Percentiles rank a stretch among this genome's conserved stretches.
phyloP scores from a whole-genome alignment of 1,140 invertebrate genomes.

The Pseudachorutes palmiensis region DNA sequence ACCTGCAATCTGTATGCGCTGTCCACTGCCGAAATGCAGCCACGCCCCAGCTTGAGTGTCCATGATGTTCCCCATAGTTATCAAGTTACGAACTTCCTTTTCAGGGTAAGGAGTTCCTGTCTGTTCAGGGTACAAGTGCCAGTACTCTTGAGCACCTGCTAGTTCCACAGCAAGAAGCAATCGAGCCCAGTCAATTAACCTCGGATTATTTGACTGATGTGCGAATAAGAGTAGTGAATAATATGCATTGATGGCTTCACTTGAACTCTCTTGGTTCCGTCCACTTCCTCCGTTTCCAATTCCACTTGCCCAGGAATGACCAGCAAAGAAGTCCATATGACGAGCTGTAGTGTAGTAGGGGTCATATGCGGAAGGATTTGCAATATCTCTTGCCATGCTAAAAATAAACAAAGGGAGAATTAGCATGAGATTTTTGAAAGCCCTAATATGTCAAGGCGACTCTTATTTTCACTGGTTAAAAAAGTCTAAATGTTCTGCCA shows the following conservation, averaged over 20 bases:
- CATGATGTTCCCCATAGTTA: constrained; percentile 12
- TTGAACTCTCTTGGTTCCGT: constrained; percentile 26
- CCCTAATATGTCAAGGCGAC: neutral
- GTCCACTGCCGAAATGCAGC: constrained; percentile 13
- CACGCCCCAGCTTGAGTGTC: constrained; percentile 12
- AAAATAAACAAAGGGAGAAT: neutral
- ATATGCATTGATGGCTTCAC: constrained; percentile 34
- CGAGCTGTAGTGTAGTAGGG: constrained; percentile 31
- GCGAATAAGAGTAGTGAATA: constrained; percentile 32
- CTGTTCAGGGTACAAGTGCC: constrained; percentile 25
- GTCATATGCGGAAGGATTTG: constrained; percentile 32
- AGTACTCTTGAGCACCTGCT: constrained; percentile 23
- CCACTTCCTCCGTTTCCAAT: constrained; percentile 29
- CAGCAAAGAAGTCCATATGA: constrained; percentile 33
- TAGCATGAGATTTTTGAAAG: neutral
- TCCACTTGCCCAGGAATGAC: constrained; percentile 32
- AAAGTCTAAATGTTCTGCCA: constrained; percentile 17
- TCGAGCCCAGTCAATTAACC: constrained; percentile 28
- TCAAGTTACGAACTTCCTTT: constrained; percentile 13
- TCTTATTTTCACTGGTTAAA: constrained; percentile 15
- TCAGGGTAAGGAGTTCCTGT: constrained; percentile 23
- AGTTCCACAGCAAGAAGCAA: constrained; percentile 30
- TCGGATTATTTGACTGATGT: constrained; percentile 21
- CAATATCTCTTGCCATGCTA: constrained; percentile 29
- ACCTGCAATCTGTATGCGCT: constrained; percentile 26